These are phyloP conservation scores for Melieria picta DNA, from an alignment of 2,888 invertebrate species.

Conservation along the genomic window DNA sequence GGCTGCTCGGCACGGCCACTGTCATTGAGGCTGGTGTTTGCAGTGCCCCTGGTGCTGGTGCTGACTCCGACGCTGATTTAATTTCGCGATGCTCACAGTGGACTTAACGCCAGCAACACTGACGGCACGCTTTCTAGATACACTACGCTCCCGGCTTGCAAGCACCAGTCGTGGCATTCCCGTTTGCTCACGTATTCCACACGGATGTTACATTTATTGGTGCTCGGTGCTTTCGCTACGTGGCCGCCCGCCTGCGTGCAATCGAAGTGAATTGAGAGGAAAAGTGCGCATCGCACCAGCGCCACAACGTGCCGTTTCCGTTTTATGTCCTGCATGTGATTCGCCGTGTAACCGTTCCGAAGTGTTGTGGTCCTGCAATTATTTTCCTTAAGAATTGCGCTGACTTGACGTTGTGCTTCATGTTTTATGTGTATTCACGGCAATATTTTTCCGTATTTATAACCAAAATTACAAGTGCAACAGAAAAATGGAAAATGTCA, in stretches of 20 bases:
- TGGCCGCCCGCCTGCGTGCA: no score
- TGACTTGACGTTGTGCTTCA: no score
- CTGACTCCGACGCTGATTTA: conserved; percentile 1
- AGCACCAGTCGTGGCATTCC: not conserved
- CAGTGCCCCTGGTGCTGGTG: not conserved
- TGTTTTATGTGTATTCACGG: not conserved
- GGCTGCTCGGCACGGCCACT: no score
- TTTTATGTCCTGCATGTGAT: no score
- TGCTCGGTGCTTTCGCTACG: not conserved
- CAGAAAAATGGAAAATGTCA: conserved; percentile 57
- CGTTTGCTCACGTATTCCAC: not conserved
- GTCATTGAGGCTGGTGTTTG: no score
- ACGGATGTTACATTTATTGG: not conserved
- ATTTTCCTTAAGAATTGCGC: no score
- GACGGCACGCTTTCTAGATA: no score
- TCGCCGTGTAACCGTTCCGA: no score
- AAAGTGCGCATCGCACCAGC: no score
- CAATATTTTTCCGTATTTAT: not conserved
- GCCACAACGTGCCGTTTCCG: no score
- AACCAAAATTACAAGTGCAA: conserved; percentile 5
- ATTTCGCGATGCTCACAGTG: conserved; percentile 14
- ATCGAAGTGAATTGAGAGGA: no score
- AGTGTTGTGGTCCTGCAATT: no score
- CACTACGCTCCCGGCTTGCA: not conserved
- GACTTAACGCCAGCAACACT: not conserved